Conservation (phyloP, 2,888 invertebrate species). For the Blastobasis adustella region DNA sequence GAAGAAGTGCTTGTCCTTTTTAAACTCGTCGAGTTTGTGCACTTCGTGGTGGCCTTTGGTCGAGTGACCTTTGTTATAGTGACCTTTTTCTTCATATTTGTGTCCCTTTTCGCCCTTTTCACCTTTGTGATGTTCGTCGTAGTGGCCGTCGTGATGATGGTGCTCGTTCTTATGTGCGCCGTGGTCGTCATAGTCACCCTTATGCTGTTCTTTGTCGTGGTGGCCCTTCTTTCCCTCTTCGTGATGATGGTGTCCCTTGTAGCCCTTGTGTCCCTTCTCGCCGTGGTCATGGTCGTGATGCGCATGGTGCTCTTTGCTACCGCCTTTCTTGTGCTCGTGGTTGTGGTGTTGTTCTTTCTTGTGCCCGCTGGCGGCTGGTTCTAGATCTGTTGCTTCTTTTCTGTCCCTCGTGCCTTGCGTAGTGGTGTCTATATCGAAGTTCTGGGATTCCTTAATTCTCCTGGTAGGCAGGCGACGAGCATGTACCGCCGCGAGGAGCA, state of each 20-base stretch:
- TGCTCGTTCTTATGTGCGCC: constrained; percentile 78
- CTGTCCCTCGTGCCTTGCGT: constrained; percentile 21
- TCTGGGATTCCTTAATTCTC: not conserved
- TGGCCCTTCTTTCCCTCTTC: constrained; percentile 83
- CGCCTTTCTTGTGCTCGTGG: constrained; percentile 76
- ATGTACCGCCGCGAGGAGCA: constrained; percentile 34
- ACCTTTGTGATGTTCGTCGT: constrained; percentile 77
- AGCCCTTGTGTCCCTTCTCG: constrained; percentile 82
- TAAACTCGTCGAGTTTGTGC: constrained; percentile 89
- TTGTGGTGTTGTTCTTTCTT: constrained; percentile 65
- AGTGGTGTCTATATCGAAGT: constrained; percentile 7
- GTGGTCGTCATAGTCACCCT: constrained; percentile 77
- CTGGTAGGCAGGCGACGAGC: constrained; percentile 31
- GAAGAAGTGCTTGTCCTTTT: constrained; percentile 90
- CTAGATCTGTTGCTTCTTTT: constrained; percentile 35
- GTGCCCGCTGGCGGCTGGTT: constrained; percentile 55
- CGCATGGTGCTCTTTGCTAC: constrained; percentile 79
- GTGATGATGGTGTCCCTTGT: constrained; percentile 80
- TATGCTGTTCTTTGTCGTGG: constrained; percentile 80
- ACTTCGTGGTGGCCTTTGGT: constrained; percentile 91
- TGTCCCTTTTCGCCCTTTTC: constrained; percentile 81
- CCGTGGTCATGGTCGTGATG: constrained; percentile 79
- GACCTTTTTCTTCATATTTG: constrained; percentile 80
- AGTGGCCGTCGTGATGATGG: constrained; percentile 79
- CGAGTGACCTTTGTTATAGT: constrained; percentile 88